A percentile compares a stretch with the other conserved stretches of the same genome.
Evolutionary conservation across 2,888 invertebrate species (phyloP).

Genomic region (Cremastinae sp.): DNA sequence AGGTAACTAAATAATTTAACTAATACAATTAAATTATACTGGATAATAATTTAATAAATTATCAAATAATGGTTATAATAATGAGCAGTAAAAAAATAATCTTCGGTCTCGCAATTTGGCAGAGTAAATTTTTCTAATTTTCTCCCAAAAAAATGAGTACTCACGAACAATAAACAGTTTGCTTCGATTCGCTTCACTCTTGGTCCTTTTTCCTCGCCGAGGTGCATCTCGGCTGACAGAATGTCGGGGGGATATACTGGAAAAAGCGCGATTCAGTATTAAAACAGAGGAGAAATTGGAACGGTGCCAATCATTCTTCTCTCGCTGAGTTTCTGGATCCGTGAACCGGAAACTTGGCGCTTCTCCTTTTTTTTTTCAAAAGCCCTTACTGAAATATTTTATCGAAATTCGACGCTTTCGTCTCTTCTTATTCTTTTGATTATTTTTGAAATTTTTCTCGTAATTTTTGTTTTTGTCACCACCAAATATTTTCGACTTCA

Average conservation of each 20-base stretch:
- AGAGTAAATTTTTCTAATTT: background rate
- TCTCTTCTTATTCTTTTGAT: background rate
- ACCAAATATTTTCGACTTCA: too few relatives aligned
- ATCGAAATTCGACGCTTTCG: slow-evolving; percentile 6
- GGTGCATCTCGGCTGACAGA: slow-evolving; percentile 3
- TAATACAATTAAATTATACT: too few relatives aligned
- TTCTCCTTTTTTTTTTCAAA: background rate
- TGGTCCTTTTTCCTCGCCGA: slow-evolving; percentile 26
- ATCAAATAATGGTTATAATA: background rate
- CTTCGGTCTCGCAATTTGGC: background rate
- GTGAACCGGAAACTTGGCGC: slow-evolving; percentile 36
- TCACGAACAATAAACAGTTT: too few relatives aligned
- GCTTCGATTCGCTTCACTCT: background rate
- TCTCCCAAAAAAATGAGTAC: too few relatives aligned
- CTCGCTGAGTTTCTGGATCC: slow-evolving; percentile 49
- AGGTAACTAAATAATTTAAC: too few relatives aligned
- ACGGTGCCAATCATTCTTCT: slow-evolving; percentile 50
- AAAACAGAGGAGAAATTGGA: slow-evolving; percentile 45
- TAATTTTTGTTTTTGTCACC: too few relatives aligned
- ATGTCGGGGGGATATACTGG: slow-evolving; percentile 3
- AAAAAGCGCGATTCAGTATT: background rate
- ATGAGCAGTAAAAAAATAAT: background rate
- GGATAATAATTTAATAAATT: background rate
- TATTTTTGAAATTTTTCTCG: too few relatives aligned
- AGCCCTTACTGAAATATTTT: slow-evolving; percentile 2